These are phyloP conservation scores for Oryzias javanicus DNA, from an alignment of 2,113 vertebrate species.

Conservation along the genomic window DNA sequence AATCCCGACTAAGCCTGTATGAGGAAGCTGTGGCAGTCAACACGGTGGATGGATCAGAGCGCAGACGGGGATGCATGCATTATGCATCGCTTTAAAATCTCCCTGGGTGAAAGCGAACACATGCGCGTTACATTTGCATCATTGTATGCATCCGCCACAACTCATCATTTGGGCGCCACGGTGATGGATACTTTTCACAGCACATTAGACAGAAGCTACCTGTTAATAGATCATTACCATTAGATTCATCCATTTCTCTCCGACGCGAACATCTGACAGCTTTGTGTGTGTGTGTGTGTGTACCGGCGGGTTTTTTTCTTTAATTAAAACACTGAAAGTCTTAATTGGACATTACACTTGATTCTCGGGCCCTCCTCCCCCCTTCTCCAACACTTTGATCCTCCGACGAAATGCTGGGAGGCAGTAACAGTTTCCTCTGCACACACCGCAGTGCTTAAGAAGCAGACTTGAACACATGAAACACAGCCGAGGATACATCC, in stretches of 20 bases:
- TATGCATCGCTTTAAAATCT: slow-evolving; percentile 72
- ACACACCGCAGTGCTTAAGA: slow-evolving; percentile 27
- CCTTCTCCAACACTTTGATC: slow-evolving; percentile 55
- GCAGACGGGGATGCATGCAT: slow-evolving; percentile 72
- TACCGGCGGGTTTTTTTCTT: slow-evolving; percentile 33
- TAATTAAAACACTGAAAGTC: slow-evolving; percentile 67
- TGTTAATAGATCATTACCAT: slow-evolving; percentile 71
- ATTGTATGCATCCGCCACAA: slow-evolving; percentile 52
- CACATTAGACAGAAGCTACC: slow-evolving; percentile 41
- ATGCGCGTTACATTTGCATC: slow-evolving; percentile 42
- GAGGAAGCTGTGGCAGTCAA: slow-evolving; percentile 72
- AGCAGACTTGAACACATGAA: slow-evolving; percentile 39
- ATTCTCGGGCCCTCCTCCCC: slow-evolving; percentile 39
- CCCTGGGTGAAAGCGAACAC: slow-evolving; percentile 32
- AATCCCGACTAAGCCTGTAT: slow-evolving; percentile 74
- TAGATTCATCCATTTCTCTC: slow-evolving; percentile 63
- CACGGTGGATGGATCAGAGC: slow-evolving; percentile 73
- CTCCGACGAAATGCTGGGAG: slow-evolving; percentile 42
- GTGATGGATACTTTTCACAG: slow-evolving; percentile 27
- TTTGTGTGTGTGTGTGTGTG: slow-evolving; percentile 60
- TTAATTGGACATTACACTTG: slow-evolving; percentile 67
- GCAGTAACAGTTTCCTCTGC: slow-evolving; percentile 44
- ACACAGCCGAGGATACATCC: slow-evolving; percentile 13
- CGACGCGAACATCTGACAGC: slow-evolving; percentile 51
- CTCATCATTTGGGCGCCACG: slow-evolving; percentile 23